Evolutionary conservation across 1,140 invertebrate species (phyloP), one percentile per base, ranked within the genome.

Genomic region (Hyles euphorbiae): DNA sequence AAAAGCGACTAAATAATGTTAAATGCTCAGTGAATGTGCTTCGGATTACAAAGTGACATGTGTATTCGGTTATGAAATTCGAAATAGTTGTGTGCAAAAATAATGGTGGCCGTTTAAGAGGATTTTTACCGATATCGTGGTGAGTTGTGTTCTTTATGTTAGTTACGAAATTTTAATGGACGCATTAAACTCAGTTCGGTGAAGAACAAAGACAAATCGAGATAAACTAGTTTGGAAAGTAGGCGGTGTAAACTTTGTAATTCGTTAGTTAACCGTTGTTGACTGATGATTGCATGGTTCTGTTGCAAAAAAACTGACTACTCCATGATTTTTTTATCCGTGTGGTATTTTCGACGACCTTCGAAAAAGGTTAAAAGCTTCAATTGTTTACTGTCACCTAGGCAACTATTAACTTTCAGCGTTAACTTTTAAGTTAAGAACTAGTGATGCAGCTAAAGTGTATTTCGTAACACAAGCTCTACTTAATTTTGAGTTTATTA

Each of bases 151-250:
- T 56, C 40, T 12, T 43, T 50, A 36, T 5, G 53, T 46, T 56
- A 34, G n/a, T 44, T 40, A 34, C 33, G 33, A 11, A 32, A 40
- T 40, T 40, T 40, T 40, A 8, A 5, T 40, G n/a, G n/a, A 48
- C n/a, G 46, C 12, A 11, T 48, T n/a, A 11, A 48, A 48, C 5
- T 60, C 43, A 43, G 51, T 60, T 55, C 65, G 68, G 65, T 62
- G 61, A 61, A 56, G 68, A 72, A 72, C 68, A 73, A 76, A 70
- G 68, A 58, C 64, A 33, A 48, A 52, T 64, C 6, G 51, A 48
- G 56, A 63, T 73, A 73, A 76, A 76, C 70, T 72, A 69, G 70
- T 72, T 72, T 69, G 57, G 61, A 65, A 72, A 72, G 69, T 72
- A 65, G 60, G 58, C 60, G 67, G 57, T 47, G 54, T 72, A 56